Conservation (phyloP, 2,113 vertebrate species). For the Rhombomys opimus region DNA sequence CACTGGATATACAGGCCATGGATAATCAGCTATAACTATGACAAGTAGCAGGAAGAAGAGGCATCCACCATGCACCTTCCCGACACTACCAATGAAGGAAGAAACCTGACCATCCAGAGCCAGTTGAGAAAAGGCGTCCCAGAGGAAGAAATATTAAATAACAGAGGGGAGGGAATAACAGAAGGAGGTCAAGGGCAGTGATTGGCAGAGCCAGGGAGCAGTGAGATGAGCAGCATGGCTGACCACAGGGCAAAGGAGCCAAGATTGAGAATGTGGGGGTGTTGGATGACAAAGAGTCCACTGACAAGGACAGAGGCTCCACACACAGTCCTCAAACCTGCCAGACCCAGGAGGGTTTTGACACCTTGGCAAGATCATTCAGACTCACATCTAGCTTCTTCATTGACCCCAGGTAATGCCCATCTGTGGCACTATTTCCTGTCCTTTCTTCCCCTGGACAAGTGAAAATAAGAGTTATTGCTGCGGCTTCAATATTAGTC, state of each 20-base stretch:
- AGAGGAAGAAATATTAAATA: background rate
- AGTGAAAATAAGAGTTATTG: background rate
- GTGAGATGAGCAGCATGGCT: background rate
- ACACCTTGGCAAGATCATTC: background rate
- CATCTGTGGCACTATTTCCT: background rate
- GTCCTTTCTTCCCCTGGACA: constrained; percentile 25
- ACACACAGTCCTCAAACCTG: background rate
- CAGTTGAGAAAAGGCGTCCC: background rate
- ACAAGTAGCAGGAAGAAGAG: background rate
- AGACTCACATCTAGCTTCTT: constrained; percentile 11
- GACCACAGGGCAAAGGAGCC: background rate
- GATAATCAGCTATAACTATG: background rate
- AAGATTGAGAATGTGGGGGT: background rate
- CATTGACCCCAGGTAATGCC: background rate
- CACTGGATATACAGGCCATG: rapidly evolving
- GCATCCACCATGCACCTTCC: background rate
- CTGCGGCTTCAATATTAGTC: background rate
- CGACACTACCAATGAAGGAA: background rate
- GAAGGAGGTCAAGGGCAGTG: background rate
- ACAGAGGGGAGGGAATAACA: background rate
- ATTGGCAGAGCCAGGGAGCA: background rate
- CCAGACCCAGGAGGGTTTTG: background rate
- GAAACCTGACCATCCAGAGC: background rate
- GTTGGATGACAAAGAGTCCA: background rate
- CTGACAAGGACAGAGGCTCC: background rate